These are phyloP conservation scores for Dilophus febrilis DNA, from an alignment of 2,888 invertebrate genomes.

Conservation along the genomic window DNA sequence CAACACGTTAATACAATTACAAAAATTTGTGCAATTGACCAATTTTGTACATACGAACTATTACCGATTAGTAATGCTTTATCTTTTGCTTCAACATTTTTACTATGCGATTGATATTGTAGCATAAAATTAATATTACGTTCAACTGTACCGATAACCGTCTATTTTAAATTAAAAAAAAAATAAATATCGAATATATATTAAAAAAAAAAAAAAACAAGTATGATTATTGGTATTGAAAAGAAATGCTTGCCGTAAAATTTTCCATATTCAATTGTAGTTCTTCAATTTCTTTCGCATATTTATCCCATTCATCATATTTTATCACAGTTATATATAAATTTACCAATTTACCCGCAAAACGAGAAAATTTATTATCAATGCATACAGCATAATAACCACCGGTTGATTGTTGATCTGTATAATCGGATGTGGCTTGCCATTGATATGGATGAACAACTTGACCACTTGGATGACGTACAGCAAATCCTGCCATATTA, in stretches of 20 bases:
- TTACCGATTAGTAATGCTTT: constrained; percentile 65
- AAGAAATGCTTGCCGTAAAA: constrained; percentile 54
- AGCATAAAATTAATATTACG: constrained; percentile 71
- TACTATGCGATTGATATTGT: constrained; percentile 63
- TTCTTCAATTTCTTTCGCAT: constrained; percentile 74
- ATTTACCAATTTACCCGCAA: constrained; percentile 77
- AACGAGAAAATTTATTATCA: constrained; percentile 84
- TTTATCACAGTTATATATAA: constrained; percentile 80
- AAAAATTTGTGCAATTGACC: constrained; percentile 74
- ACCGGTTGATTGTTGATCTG: constrained; percentile 61
- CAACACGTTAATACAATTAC: constrained; percentile 65
- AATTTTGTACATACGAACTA: constrained; percentile 70
- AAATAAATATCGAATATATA: too few species aligned
- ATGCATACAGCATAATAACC: constrained; percentile 85
- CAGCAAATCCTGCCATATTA: constrained; percentile 84
- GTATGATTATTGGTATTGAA: background rate
- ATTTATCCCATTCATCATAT: constrained; percentile 86
- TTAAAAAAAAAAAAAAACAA: constrained; percentile 3
- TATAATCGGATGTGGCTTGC: constrained; percentile 77
- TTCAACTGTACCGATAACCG: constrained; percentile 58
- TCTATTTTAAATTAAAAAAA: constrained; percentile 36
- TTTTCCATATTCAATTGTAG: constrained; percentile 76
- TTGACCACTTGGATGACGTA: constrained; percentile 67
- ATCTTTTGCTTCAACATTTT: constrained; percentile 67
- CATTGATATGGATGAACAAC: constrained; percentile 82